Evolutionary conservation across 2,797 vertebrate genomes (phyloP).

Genomic region (Notolabrus celidotus): DNA sequence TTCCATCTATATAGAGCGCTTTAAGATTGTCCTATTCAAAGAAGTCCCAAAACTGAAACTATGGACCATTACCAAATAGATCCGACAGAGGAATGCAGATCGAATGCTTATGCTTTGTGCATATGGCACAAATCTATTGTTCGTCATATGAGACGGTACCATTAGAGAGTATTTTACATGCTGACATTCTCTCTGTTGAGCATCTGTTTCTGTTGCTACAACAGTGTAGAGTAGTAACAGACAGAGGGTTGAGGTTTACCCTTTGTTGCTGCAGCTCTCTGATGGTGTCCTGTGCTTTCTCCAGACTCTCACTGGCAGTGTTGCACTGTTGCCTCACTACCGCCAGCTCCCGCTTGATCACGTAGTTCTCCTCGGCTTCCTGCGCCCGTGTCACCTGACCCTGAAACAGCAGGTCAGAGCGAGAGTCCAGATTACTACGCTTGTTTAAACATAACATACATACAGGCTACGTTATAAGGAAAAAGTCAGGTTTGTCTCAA

Average conservation of each 20-base stretch:
- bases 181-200: neutral
- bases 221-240: neutral
- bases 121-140: no score
- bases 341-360: constrained; percentile 94
- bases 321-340: constrained; percentile 92
- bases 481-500: neutral
- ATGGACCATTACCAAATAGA: no score
- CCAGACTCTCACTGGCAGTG: constrained; percentile 89
- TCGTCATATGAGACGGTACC: no score
- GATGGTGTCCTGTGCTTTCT: constrained; percentile 92
- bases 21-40: no score
- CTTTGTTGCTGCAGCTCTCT: constrained; percentile 91
- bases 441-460: constrained; percentile 6
- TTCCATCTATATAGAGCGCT: no score
- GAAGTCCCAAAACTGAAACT: no score
- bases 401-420: constrained; percentile 69
- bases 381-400: constrained; percentile 96
- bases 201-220: neutral
- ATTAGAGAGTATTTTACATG: neutral
- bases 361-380: constrained; percentile 96
- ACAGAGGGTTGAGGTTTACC: constrained; percentile 75
- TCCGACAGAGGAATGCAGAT: no score
- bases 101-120: no score
- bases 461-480: neutral
- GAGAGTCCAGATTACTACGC: neutral